Percentiles rank a stretch among this genome's conserved stretches.
These are phyloP conservation scores for Sinhomidia bicolor DNA, from an alignment of 2,888 invertebrate genomes.

Conservation along the genomic window DNA sequence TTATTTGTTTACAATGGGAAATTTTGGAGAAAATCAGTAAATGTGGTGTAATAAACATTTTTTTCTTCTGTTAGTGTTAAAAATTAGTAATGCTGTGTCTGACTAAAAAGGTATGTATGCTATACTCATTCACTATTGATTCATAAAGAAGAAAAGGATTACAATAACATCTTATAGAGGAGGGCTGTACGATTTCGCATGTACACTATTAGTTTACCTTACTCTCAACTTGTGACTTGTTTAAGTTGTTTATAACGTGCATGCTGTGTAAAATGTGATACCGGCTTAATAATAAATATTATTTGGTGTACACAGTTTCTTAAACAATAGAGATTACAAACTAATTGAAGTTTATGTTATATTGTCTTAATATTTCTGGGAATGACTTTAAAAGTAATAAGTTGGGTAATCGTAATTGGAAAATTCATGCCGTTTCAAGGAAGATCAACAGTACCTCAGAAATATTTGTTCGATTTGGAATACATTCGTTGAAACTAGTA, in stretches of 20 bases:
- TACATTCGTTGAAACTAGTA: too few relatives aligned
- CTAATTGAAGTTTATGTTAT: too few relatives aligned
- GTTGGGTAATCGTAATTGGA: too few relatives aligned
- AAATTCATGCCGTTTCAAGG: too few relatives aligned
- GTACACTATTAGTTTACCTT: constrained; percentile 45
- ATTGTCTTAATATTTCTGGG: too few relatives aligned
- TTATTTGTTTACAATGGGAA: background rate
- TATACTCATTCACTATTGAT: background rate
- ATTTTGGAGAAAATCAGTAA: constrained; percentile 4
- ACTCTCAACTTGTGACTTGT: background rate
- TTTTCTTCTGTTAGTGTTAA: too few relatives aligned
- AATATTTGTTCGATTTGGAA: too few relatives aligned
- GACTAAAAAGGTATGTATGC: constrained; percentile 13
- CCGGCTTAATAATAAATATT: constrained; percentile 44
- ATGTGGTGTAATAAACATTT: background rate
- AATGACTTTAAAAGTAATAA: too few relatives aligned
- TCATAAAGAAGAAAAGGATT: constrained; percentile 18
- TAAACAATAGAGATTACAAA: too few relatives aligned
- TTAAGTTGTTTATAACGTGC: constrained; percentile 32
- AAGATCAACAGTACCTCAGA: too few relatives aligned
- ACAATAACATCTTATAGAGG: constrained; percentile 54
- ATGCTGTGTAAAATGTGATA: constrained; percentile 32
- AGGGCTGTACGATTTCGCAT: constrained; percentile 68
- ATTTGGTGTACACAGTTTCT: too few relatives aligned
- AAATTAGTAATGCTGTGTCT: background rate